Base-by-base conservation (phyloP, 2,888 invertebrate species). In the Agrotis ipsilon region DNA sequence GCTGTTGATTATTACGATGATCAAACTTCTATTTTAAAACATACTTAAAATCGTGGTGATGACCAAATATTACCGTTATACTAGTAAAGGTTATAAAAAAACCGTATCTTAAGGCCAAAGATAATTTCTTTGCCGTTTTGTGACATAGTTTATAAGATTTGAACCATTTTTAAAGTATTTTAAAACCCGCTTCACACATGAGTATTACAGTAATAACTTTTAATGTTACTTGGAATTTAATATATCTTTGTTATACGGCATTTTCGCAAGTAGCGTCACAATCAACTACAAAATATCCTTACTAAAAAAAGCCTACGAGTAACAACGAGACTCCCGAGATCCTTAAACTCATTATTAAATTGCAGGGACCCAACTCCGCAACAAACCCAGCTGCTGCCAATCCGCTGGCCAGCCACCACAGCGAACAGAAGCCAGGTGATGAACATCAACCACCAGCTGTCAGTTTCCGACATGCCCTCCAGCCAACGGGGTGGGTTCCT, bases 321-420 rank as follows among this genome's bases (percentile, higher is more conserved):
- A 32, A 32, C 2, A 32, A 9, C 32, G 32, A 0, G 32, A 9
- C 1, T 9, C 32, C 9, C 32, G 32, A 32, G 7, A 7, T 32
- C 32, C 32, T 5, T 32, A 32, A 32, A 32, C 32, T 32, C 32
- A 32, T 32, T 32, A 7, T 32, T 32, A 32, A 7, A 65, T n/a
- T 89, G 3, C 90, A 96, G 96, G 0, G 86, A 94, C 61, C 96
- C 96, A 2, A 95, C 94, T 1, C 94, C 95, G 0, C 62, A 64
- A 2, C 72, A 52, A 13, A 90, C 87, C 3, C 76, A 72, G 1
- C 81, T 92, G 32, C 85, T 93, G 3, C 92, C 94, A 1, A 55
- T 91, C 1, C 82, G 49, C 11, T 95, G 95, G 95, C 91, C 92
- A 0, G 62, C 85, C 0, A 87, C 88, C 32, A 82, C 87, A n/a